Base-by-base conservation (phyloP, 2,113 vertebrate genomes). In the Rhizomys pruinosus region DNA sequence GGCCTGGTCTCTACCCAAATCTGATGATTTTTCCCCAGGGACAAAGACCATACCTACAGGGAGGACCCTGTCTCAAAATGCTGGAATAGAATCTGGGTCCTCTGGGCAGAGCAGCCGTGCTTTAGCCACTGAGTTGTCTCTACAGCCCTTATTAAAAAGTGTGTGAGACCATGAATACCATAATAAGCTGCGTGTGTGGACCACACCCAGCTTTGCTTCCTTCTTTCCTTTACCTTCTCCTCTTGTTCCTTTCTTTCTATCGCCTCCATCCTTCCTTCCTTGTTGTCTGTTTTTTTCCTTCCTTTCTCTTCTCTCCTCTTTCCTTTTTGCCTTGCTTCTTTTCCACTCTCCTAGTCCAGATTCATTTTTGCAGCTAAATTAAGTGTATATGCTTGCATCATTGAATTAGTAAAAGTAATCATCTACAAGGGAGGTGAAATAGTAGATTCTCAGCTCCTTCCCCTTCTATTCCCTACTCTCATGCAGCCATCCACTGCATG, bases 351-450 rank as follows among this genome's bases (percentile, higher is more conserved):
- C 27, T 19, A 27, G 61, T 68, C 55, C 6, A 3, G 23, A 77
- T 76, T 44, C 79, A 47, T 90, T 93, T n/a, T n/a, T n/a, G n/a
- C n/a, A 93, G 34, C 42, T 39, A 69, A 68, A 69, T 77, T 39
- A 84, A 80, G 4, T 66, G 8, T 84, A 66, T 66, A 66, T 27
- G 27, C 11, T 44, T 44, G 16, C 17, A 22, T 47, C 57, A 23
- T 61, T 61, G 15, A 81, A 63, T 12, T 29, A 13, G 20, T 34
- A 47, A 34, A 44, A 66, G 63, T 32, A 77, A 20, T 80, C 47
- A 87, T 55, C 76, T 77, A 32, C 22, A 16, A 76, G 19, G 23
- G 37, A 7, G 0, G 52, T 55, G 9, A 69, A 52, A 25, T 2
- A 71, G 27, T 61, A 52, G 27, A 27, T 27, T 15, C 12, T 13